phyloP scores from a whole-genome alignment of 2,113 vertebrate species.

The Sapayoa aenigma region DNA sequence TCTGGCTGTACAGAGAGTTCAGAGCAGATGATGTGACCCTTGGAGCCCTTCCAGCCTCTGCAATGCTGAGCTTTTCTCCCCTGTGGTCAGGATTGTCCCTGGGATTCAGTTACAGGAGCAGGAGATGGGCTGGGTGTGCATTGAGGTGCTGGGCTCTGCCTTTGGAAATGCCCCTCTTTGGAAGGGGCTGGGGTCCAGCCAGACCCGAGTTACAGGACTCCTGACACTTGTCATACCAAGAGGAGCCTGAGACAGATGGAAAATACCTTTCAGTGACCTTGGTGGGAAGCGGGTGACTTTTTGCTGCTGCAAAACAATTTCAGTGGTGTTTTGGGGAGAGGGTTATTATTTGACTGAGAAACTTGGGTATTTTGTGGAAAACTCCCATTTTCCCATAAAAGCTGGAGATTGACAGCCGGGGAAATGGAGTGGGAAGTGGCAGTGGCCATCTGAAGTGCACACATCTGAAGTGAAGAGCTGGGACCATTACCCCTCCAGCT shows the following conservation, averaged over 20 bases:
- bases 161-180: neutral
- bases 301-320: neutral
- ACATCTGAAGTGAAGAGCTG: too few species aligned
- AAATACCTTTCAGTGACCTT: neutral
- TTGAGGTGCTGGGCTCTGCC: accelerated
- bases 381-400: neutral
- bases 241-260: neutral
- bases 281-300: neutral
- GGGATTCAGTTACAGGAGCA: neutral
- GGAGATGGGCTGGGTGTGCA: neutral
- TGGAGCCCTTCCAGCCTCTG: neutral
- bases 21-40: accelerated
- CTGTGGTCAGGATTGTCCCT: neutral
- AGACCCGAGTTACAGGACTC: neutral
- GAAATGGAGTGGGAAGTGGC: neutral
- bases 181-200: neutral
- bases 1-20: neutral
- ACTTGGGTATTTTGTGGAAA: neutral
- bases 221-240: neutral
- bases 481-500: accelerated
- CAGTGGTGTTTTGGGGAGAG: neutral
- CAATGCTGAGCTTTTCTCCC: neutral
- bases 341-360: neutral
- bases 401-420: neutral
- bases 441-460: neutral